Conservation (phyloP, 1,140 invertebrate species). For the Brachionus angularis region DNA sequence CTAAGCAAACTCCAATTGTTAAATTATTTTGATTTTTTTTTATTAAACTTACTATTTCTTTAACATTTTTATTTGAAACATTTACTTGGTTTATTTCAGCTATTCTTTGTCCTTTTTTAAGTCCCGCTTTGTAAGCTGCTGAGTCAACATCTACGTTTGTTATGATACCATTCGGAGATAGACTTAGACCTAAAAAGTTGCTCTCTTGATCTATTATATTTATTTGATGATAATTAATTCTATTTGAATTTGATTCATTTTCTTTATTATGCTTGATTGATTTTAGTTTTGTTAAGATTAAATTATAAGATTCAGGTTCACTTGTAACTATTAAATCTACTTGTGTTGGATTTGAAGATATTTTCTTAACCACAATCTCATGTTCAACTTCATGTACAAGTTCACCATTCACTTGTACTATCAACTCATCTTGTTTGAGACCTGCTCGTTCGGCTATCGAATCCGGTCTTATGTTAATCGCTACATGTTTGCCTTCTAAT, state of each 20-base stretch:
- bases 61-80: too few species aligned
- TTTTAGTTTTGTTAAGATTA: neutral
- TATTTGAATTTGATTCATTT: neutral
- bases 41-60: too few species aligned
- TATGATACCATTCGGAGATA: neutral
- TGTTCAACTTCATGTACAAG: neutral
- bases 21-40: too few species aligned
- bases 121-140: neutral
- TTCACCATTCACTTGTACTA: neutral
- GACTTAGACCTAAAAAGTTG: neutral
- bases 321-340: neutral
- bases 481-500: neutral
- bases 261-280: neutral
- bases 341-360: neutral
- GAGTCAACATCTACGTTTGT: neutral
- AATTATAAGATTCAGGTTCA: neutral
- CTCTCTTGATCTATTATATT: neutral
- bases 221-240: neutral
- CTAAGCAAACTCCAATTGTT: too few species aligned
- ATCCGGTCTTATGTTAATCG: neutral
- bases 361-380: neutral
- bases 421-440: neutral
- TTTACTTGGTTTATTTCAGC: too few species aligned
- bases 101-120: too few species aligned
- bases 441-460: neutral